Conservation (phyloP, 1,140 invertebrate genomes). For the Drosophila nasuta region DNA sequence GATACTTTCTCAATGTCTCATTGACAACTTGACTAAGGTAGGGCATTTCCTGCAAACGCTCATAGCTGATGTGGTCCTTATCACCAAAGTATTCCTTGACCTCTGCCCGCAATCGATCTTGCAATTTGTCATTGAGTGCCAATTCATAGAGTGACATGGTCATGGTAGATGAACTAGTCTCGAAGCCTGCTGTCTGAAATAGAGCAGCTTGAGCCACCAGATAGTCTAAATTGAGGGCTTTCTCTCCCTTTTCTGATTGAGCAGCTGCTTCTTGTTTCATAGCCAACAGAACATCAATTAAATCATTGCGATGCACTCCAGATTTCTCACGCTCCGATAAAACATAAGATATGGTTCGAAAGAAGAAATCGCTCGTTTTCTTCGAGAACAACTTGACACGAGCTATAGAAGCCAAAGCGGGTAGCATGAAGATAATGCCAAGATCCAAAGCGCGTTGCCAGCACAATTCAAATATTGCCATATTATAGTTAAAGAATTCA, state of each 20-base stretch:
- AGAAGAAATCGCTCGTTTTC: conserved; percentile 64
- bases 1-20: conserved; percentile 82
- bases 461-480: conserved; percentile 85
- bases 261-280: conserved; percentile 63
- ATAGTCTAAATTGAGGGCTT: conserved; percentile 46
- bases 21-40: conserved; percentile 87
- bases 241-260: conserved; percentile 11
- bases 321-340: conserved; percentile 74
- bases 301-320: conserved; percentile 76
- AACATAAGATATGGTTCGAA: conserved; percentile 65
- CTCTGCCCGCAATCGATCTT: conserved; percentile 88
- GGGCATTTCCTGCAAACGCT: conserved; percentile 87
- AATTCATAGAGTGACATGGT: conserved; percentile 88
- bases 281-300: conserved; percentile 85
- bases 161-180: conserved; percentile 90
- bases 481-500: conserved; percentile 82
- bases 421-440: conserved; percentile 83
- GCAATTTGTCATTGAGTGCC: conserved; percentile 88
- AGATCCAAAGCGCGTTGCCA: conserved; percentile 85
- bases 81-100: conserved; percentile 85
- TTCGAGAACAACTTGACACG: conserved; percentile 64
- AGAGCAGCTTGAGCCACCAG: conserved; percentile 89
- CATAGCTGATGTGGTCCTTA: conserved; percentile 86
- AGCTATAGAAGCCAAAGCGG: conserved; percentile 47
- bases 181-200: conserved; percentile 91